Base-by-base conservation (phyloP, 2,797 vertebrate genomes). In the Threskiornis aethiopicus region DNA sequence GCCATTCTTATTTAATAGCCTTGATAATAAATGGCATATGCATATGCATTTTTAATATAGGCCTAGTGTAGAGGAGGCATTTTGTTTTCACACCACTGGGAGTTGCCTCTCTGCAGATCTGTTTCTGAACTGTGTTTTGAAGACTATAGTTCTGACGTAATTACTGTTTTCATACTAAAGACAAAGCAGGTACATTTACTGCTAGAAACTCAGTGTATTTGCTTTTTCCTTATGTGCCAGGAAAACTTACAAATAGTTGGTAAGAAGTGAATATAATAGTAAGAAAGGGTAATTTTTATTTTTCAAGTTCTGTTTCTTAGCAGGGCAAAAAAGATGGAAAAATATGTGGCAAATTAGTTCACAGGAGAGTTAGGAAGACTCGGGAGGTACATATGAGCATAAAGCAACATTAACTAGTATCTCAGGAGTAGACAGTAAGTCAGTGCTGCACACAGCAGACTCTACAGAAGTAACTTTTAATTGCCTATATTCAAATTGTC, bases 11-110 rank as follows among this genome's bases (percentile, higher is more conserved):
- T 81, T 92, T 26, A 8, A 39, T 26, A 61, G 19, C 37, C 67
- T 87, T 70, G 44, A 44, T 77, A 77, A 89, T 47, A 96, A 95
- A 93, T 19, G 46, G 7, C 37, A 84, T 37, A 69, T 18, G 24
- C 39, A 65, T 65, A 79, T 80, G 28, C 33, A 85, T 94, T 96
- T 96, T 95, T 92, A 92, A 71, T 65, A 61, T 5, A 65, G 28
- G 3, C 25, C 21, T 49, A 35, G 4, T 3, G 4, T 33, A 57
- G 51, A 5, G 12, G 29, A n/a, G 11, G 17, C 10, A 16, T 80
- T 33, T 59, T 83, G 13, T 87, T 96, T 87, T 80, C 51, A 65
- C 8, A 65, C 8, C 20, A 67, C 2, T 67, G 47, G 33, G 25
- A 33, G 1, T 35, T 93, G 16, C 41, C 9, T 84, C 29, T 87